Conservation (phyloP, 2,888 invertebrate genomes). For the Platycheirus rosarum region DNA sequence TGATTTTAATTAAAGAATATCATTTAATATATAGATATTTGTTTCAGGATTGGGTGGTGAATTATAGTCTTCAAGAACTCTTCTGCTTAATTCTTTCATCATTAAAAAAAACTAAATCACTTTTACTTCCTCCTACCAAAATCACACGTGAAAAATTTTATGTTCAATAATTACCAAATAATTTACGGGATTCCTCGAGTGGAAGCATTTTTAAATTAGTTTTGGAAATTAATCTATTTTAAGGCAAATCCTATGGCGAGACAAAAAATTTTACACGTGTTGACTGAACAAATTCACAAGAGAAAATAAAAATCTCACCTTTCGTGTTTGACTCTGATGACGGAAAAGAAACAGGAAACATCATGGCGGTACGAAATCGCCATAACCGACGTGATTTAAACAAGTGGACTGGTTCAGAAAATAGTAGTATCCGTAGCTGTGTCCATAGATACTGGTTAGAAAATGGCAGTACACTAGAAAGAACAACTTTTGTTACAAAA, state of each 20-base stretch:
- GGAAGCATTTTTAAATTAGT: constrained; percentile 58
- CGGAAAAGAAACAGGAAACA: constrained; percentile 82
- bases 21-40: neutral
- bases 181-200: constrained; percentile 54
- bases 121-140: neutral
- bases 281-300: constrained; percentile 77
- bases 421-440: neutral
- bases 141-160: constrained; percentile 76
- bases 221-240: constrained; percentile 31
- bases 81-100: constrained; percentile 80
- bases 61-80: constrained; percentile 83
- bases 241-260: constrained; percentile 38
- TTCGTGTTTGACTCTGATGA: constrained; percentile 79
- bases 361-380: constrained; percentile 76
- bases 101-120: constrained; percentile 71
- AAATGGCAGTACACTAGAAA: no score
- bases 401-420: constrained; percentile 31
- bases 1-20: neutral
- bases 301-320: constrained; percentile 81
- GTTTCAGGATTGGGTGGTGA: constrained; percentile 82
- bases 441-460: constrained; percentile 22
- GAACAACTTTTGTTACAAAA: no score
- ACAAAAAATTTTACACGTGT: constrained; percentile 76
- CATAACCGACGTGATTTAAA: constrained; percentile 36
- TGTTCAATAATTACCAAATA: constrained; percentile 69